These are phyloP conservation scores for Pontoporia blainvillei DNA, from an alignment of 2,113 vertebrate species.

Conservation along the genomic window DNA sequence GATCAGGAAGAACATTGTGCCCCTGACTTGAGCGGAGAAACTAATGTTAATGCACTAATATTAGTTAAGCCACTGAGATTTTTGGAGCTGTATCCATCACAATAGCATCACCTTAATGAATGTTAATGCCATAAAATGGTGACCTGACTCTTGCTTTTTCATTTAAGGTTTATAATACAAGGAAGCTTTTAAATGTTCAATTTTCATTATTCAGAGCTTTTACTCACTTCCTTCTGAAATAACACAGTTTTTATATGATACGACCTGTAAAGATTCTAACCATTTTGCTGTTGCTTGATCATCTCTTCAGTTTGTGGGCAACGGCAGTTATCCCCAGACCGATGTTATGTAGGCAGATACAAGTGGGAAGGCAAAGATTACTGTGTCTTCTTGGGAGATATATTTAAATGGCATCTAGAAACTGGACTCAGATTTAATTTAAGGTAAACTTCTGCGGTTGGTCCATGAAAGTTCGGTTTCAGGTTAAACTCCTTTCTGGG, in stretches of 20 bases:
- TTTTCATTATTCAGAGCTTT: neutral
- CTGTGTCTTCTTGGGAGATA: neutral
- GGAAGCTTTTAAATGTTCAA: neutral
- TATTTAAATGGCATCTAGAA: neutral
- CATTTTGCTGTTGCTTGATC: neutral
- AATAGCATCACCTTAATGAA: neutral
- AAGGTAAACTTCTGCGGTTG: neutral
- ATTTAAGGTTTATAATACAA: neutral
- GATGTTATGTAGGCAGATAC: neutral
- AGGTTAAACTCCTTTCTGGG: neutral
- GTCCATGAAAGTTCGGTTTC: neutral
- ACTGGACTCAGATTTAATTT: neutral
- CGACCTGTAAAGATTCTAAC: neutral
- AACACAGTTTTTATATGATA: neutral
- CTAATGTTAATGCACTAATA: neutral
- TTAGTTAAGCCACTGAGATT: neutral
- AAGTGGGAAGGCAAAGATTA: neutral
- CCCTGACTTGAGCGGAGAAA: neutral
- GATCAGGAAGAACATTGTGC: neutral
- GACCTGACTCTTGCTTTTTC: neutral
- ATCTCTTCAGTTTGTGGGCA: neutral
- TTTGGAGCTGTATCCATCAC: neutral
- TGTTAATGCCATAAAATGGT: neutral
- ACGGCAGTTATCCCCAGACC: neutral
- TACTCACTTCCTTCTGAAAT: neutral